Conservation (phyloP, 2,113 vertebrate species). For the Cyanistes caeruleus region DNA sequence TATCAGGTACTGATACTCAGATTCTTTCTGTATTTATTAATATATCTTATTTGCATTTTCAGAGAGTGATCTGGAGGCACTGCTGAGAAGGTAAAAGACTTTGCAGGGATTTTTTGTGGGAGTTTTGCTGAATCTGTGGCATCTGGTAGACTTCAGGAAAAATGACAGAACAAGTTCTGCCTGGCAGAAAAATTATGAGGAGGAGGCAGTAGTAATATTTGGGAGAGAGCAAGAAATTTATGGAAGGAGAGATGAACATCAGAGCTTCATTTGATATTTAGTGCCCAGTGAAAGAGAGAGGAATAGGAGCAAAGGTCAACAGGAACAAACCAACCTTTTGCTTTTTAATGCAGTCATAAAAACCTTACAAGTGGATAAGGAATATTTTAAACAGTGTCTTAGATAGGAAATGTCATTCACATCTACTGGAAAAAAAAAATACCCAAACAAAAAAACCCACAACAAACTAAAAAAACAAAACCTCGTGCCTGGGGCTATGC, state of each 20-base stretch:
- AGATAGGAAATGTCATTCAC: slow-evolving; percentile 59
- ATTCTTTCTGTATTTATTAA: background rate
- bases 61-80: background rate
- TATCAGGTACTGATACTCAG: background rate
- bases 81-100: background rate
- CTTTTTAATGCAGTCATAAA: slow-evolving; percentile 57
- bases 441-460: too few species aligned
- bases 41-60: background rate
- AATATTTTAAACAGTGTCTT: slow-evolving; percentile 38
- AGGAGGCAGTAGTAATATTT: background rate
- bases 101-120: background rate
- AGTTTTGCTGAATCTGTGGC: slow-evolving; percentile 22
- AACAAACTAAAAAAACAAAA: background rate
- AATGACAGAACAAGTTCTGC: slow-evolving; percentile 10
- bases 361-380: background rate
- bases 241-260: background rate
- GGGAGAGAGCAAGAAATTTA: background rate
- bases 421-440: background rate
- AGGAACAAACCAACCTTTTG: slow-evolving; percentile 54
- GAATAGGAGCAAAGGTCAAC: slow-evolving; percentile 53
- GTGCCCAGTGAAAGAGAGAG: background rate
- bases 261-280: background rate
- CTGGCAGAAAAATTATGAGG: background rate
- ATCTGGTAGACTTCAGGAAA: slow-evolving; percentile 13
- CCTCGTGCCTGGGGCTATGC: slow-evolving; percentile 18